These are phyloP conservation scores for Osedax fenrisi DNA, from an alignment of 2,888 invertebrate genomes.

Conservation along the genomic window DNA sequence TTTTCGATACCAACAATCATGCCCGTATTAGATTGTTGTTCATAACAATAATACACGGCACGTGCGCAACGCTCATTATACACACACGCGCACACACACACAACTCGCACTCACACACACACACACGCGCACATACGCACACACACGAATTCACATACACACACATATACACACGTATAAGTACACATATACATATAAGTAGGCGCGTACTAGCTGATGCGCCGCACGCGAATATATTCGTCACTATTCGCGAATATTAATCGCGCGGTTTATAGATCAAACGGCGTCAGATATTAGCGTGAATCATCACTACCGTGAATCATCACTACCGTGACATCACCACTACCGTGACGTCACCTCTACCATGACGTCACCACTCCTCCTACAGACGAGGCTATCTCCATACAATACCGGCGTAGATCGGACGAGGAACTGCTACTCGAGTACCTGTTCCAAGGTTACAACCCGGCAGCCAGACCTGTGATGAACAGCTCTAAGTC, in stretches of 20 bases:
- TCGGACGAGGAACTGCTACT: slow-evolving; percentile 32
- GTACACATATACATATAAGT: neutral
- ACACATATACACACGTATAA: neutral
- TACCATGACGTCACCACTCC: no score
- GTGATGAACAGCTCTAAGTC: slow-evolving; percentile 30
- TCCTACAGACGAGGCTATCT: neutral
- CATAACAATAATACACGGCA: no score
- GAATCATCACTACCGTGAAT: no score
- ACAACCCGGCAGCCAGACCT: slow-evolving; percentile 32
- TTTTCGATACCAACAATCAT: no score
- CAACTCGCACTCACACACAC: neutral
- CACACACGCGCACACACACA: slow-evolving; percentile 4
- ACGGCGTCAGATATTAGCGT: no score
- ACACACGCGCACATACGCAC: slow-evolving; percentile 4
- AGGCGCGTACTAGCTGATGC: neutral
- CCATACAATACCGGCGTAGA: neutral
- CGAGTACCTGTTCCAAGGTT: slow-evolving; percentile 28
- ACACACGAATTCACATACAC: neutral
- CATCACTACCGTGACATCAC: no score
- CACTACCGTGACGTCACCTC: no score
- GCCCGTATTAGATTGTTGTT: no score
- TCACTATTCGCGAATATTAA: no score
- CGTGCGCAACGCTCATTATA: no score
- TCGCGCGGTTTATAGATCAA: no score
- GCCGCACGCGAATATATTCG: no score